Evolutionary conservation across 2,113 vertebrate genomes (phyloP), one percentile per base, ranked within the genome.

Genomic region (Ophiodon elongatus): DNA sequence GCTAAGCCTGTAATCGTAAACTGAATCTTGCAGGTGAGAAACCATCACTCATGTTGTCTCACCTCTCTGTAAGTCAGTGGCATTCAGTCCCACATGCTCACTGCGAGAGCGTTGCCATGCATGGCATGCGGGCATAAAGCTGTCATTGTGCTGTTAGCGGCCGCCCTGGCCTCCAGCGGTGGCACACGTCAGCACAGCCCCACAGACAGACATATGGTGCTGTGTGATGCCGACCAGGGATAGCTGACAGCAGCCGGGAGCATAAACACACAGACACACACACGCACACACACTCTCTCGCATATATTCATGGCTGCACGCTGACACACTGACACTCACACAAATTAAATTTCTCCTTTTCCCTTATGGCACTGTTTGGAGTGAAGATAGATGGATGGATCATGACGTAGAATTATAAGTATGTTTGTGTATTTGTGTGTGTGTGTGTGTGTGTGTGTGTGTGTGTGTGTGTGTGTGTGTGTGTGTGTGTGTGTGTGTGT

Each of bases 131-230:
- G 64, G 82, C 76, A 92, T 88, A 93, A 91, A 88, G 90, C 85
- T 81, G 80, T 89, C 90, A 86, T 92, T 94, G 91, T 93, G 64
- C 62, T 63, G 72, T n/a, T 56, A 54, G 56, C 50, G 39, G 70
- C 76, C 39, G 7, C 72, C 59, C 79, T 35, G 82, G 88, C 85
- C 83, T 91, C 85, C 82, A 83, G 90, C 62, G 39, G 84, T 77
- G 88, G 84, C 80, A 84, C 85, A 88, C 59, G 52, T 93, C 85
- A 84, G 73, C 85, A 27, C 60, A 63, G 83, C 70, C 63, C 52
- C 85, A 63, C 79, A 71, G 83, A 87, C 85, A 80, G 82, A 81
- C 88, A 84, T 94, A 90, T 91, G 92, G 89, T 84, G 83, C 87
- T 82, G 82, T 84, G 85, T 85, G 88, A 89, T 89, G 76, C 75